Evolutionary conservation across 2,113 vertebrate genomes (phyloP).

Genomic region (Neogobius melanostomus): DNA sequence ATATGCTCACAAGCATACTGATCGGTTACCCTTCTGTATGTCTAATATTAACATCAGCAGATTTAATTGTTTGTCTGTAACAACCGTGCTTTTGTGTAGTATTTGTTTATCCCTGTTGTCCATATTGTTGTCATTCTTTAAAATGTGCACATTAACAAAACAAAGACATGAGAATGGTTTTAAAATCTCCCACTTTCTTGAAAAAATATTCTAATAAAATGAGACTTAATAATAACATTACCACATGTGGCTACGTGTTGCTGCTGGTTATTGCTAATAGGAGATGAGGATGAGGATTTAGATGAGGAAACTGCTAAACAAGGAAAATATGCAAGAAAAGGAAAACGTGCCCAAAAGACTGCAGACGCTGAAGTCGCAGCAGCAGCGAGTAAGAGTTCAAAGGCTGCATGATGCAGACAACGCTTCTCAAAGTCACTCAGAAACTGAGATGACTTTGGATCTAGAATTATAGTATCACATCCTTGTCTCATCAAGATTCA

Average conservation of each 20-base stretch:
- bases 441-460: too few species aligned
- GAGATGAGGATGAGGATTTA: constrained; percentile 45
- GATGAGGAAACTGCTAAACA: constrained; percentile 37
- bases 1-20: background rate
- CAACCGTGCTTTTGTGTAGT: constrained; percentile 32
- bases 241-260: background rate
- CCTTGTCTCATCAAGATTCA: too few species aligned
- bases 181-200: too few species aligned
- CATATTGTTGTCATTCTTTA: too few species aligned
- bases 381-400: constrained; percentile 59
- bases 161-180: too few species aligned
- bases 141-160: too few species aligned
- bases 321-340: constrained; percentile 43
- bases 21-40: background rate
- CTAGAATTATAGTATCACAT: too few species aligned
- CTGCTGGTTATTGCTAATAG: constrained; percentile 47
- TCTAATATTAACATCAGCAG: background rate
- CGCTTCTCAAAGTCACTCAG: background rate
- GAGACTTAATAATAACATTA: background rate
- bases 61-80: background rate
- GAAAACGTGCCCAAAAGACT: constrained; percentile 42
- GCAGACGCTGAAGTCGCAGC: constrained; percentile 32
- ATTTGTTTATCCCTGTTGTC: background rate
- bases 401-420: constrained; percentile 32
- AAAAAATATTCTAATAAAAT: too few species aligned